Conservation (phyloP, 2,888 invertebrate species). For the Minunthozetes semirufus region DNA sequence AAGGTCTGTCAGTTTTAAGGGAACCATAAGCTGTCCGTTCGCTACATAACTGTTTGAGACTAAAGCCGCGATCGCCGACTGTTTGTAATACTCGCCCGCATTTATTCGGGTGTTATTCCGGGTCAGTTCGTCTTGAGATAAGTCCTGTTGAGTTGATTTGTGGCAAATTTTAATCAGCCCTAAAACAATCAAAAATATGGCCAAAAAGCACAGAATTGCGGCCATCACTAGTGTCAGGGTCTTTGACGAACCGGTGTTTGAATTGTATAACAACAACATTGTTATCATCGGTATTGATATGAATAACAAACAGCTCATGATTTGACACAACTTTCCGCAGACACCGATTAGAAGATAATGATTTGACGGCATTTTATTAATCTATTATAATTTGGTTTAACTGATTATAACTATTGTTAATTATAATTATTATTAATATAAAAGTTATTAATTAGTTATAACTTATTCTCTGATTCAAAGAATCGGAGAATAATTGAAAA, state of each 20-base stretch:
- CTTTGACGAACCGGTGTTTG: not conserved
- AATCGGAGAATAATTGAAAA: too few species aligned
- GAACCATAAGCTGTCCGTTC: not conserved
- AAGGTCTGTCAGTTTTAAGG: not conserved
- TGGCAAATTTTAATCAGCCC: not conserved
- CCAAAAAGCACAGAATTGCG: not conserved
- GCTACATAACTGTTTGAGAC: not conserved
- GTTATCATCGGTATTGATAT: constrained; percentile 15
- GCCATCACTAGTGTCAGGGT: not conserved
- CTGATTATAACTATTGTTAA: too few species aligned
- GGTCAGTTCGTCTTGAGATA: not conserved
- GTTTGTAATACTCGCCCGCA: not conserved
- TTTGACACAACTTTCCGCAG: not conserved
- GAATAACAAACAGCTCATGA: not conserved
- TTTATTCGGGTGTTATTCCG: not conserved
- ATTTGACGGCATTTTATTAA: not conserved
- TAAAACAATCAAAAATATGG: not conserved
- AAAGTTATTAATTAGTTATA: too few species aligned
- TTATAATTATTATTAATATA: too few species aligned
- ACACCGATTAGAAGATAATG: not conserved
- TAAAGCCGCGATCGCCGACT: not conserved
- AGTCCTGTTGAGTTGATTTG: not conserved
- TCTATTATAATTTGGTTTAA: too few species aligned
- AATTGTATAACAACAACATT: not conserved
- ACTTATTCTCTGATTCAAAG: too few species aligned